Evolutionary conservation across 2,888 invertebrate species (phyloP), one percentile per base, ranked within the genome.

Genomic region (Drosophila tripunctata): DNA sequence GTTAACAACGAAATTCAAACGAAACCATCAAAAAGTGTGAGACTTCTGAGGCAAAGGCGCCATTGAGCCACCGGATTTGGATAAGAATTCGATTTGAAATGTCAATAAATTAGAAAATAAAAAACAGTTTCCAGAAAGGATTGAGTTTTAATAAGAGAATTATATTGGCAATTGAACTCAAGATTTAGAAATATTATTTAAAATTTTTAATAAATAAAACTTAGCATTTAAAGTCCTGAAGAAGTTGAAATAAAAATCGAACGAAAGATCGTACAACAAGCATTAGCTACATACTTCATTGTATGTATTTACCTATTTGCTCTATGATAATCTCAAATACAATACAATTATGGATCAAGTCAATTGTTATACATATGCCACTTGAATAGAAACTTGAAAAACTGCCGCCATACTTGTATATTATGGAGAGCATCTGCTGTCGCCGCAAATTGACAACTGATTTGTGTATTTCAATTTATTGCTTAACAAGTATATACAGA

Each of bases 401-500:
- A 41, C 24, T 27, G 10, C n/a, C n/a, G 8, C 15, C 21, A 24
- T n/a, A 27, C 10, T 27, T 27, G 27, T 3, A 15, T 47, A n/a
- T n/a, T n/a, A n/a, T 22, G 22, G 15, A 47, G 47, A 35, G 47
- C 47, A 50, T 50, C 36, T 50, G 38, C 27, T 10, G 43, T 55
- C 31, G 27, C 7, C 15, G 44, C 30, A 36, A 54, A 63, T 50
- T 75, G 72, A 66, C 81, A 78, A 69, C 69, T 80, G 79, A 69
- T 70, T 72, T 61, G 60, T 66, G 64, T 74, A 54, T 62, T 68
- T 66, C 58, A 86, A 83, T 80, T 83, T 55, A 80, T 81, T 83
- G 78, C 78, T 64, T 64, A 83, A 78, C 84, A 68, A 69, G 80
- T 83, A 61, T 80, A 73, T n/a, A n/a, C n/a, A n/a, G n/a, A n/a